phyloP scores from a whole-genome alignment of 1,140 invertebrate genomes.

The Drosophila obscura region DNA sequence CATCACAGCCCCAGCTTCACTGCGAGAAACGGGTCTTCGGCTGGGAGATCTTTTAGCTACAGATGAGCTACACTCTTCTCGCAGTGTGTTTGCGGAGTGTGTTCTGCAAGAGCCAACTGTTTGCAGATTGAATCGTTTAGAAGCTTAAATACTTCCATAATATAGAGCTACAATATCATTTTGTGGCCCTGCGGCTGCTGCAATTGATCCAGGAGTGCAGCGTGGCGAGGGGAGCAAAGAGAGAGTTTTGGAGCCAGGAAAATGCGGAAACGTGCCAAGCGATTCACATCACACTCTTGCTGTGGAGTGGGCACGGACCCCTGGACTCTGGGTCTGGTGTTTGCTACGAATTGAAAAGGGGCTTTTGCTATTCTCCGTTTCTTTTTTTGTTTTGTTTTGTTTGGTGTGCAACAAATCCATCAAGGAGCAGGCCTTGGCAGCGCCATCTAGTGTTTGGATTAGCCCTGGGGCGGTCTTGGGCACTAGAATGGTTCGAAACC shows the following conservation, averaged over 20 bases:
- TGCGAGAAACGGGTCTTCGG: conserved; percentile 3
- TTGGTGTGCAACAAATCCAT: conserved; percentile 71
- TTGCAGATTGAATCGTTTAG: conserved; percentile 73
- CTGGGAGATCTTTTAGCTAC: not conserved
- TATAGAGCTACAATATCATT: conserved; percentile 73
- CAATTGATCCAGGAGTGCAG: conserved; percentile 64
- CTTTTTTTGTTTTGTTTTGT: not conserved
- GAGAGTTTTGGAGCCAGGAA: conserved; percentile 25
- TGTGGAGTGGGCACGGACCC: conserved; percentile 8
- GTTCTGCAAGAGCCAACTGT: conserved; percentile 3
- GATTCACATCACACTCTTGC: conserved; percentile 50
- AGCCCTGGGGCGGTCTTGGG: conserved; percentile 37
- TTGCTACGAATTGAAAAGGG: conserved; percentile 55
- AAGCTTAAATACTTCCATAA: conserved; percentile 67
- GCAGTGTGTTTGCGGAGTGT: conserved; percentile 26
- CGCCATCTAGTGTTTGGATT: conserved; percentile 60
- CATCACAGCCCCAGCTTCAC: conserved; percentile 45
- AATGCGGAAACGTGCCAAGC: conserved; percentile 73
- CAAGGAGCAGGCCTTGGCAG: conserved; percentile 56
- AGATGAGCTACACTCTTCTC: conserved; percentile 3
- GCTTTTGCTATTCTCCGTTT: not conserved
- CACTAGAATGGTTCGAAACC: conserved; percentile 64
- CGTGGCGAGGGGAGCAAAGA: conserved; percentile 6
- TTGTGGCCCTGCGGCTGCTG: conserved; percentile 65
- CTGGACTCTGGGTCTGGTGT: conserved; percentile 31